These are phyloP conservation scores for Enteromius viviparus DNA, from an alignment of 2,797 vertebrate species.

Conservation along the genomic window DNA sequence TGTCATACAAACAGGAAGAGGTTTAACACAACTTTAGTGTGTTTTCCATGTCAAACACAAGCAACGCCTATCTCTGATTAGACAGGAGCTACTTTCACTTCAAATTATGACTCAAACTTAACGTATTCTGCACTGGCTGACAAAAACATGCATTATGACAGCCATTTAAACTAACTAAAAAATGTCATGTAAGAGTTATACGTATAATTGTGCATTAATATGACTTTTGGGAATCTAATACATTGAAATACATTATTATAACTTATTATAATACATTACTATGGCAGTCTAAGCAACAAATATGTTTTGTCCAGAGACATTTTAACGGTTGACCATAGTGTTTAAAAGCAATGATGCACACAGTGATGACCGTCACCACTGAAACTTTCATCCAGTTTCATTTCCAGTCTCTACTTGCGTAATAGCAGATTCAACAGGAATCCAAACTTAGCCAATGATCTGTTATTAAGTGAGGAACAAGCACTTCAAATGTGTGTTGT, in stretches of 20 bases:
- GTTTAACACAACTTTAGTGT: constrained; percentile 39
- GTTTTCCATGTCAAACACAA: constrained; percentile 1
- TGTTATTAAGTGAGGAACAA: neutral
- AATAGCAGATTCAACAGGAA: constrained; percentile 9
- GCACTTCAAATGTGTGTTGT: neutral
- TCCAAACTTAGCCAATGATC: neutral
- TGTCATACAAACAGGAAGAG: constrained; percentile 75
- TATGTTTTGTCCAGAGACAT: constrained; percentile 1
- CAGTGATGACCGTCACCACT: neutral
- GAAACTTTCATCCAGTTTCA: constrained; percentile 27
- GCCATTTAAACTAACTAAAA: neutral
- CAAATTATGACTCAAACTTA: constrained; percentile 25
- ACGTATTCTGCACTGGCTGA: constrained; percentile 52
- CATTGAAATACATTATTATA: neutral
- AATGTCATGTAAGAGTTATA: neutral
- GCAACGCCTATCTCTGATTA: constrained; percentile 51
- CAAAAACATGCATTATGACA: neutral
- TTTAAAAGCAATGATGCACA: constrained; percentile 29
- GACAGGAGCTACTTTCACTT: constrained; percentile 32
- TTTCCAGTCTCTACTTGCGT: constrained; percentile 10
- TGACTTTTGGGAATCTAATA: neutral
- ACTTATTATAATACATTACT: neutral
- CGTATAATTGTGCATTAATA: neutral
- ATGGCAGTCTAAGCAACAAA: neutral
- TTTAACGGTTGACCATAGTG: neutral